Conservation (phyloP, 2,888 invertebrate genomes). For the Diogma glabrata region DNA sequence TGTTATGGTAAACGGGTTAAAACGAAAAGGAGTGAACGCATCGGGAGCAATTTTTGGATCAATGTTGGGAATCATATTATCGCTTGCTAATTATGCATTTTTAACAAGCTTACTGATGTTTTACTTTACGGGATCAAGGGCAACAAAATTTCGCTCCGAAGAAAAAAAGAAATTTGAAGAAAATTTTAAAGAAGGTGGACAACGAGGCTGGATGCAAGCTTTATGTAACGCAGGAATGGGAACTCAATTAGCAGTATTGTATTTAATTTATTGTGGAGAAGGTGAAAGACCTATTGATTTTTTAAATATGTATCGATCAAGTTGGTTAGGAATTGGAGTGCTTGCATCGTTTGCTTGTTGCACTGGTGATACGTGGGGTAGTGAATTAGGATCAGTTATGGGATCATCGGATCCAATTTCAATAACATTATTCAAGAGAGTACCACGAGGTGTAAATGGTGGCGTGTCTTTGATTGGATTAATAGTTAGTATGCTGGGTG, state of each 20-base stretch:
- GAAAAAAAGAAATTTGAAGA: constrained; percentile 58
- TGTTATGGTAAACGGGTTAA: constrained; percentile 54
- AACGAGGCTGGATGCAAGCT: constrained; percentile 82
- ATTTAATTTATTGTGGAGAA: constrained; percentile 66
- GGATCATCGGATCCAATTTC: constrained; percentile 56
- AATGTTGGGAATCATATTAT: constrained; percentile 62
- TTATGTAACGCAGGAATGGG: constrained; percentile 84
- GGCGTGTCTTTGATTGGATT: constrained; percentile 59
- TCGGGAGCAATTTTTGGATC: constrained; percentile 62
- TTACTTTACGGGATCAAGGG: constrained; percentile 68
- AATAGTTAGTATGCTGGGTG: constrained; percentile 38
- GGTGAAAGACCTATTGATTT: constrained; percentile 72
- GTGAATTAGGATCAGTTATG: constrained; percentile 72
- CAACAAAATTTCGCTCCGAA: constrained; percentile 60
- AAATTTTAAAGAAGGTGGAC: constrained; percentile 74
- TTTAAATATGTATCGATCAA: constrained; percentile 56
- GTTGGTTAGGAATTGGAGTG: constrained; percentile 71
- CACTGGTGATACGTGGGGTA: constrained; percentile 86
- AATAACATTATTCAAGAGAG: constrained; percentile 58
- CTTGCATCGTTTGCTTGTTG: constrained; percentile 68
- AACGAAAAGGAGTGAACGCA: constrained; percentile 51
- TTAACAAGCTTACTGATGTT: constrained; percentile 59
- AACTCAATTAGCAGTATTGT: constrained; percentile 61
- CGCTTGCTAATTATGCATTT: constrained; percentile 67
- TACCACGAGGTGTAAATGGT: constrained; percentile 83